These are phyloP conservation scores for Chaenogobius annularis DNA, from an alignment of 2,113 vertebrate genomes.

Conservation along the genomic window DNA sequence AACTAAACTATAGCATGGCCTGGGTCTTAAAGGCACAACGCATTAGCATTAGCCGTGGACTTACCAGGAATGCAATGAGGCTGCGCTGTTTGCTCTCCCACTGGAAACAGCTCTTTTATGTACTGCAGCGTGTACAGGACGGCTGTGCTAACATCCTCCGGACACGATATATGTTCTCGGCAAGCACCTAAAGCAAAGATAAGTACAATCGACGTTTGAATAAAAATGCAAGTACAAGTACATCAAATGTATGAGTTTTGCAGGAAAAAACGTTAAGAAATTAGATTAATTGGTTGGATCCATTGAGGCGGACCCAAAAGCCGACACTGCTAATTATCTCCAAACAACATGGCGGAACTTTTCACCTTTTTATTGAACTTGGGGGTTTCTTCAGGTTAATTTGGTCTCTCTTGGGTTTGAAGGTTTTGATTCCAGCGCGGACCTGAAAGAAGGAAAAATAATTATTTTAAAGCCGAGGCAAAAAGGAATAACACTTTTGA, in stretches of 20 bases:
- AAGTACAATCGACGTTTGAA: slow-evolving; percentile 60
- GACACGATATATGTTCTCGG: slow-evolving; percentile 91
- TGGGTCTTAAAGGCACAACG: slow-evolving; percentile 62
- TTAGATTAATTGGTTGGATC: slow-evolving; percentile 51
- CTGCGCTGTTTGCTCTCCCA: slow-evolving; percentile 93
- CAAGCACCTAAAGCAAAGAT: slow-evolving; percentile 86
- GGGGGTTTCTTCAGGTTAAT: slow-evolving; percentile 82
- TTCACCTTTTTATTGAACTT: slow-evolving; percentile 93
- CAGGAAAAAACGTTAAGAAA: slow-evolving; percentile 52
- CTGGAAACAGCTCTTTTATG: slow-evolving; percentile 96
- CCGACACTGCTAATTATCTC: slow-evolving; percentile 24
- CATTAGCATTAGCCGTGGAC: slow-evolving; percentile 69
- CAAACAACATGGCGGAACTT: neutral
- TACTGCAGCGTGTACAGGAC: slow-evolving; percentile 93
- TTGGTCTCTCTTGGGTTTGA: slow-evolving; percentile 85
- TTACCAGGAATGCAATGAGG: slow-evolving; percentile 92
- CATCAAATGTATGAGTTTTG: slow-evolving; percentile 62
- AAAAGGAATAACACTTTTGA: neutral
- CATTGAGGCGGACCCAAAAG: neutral
- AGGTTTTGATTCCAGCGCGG: slow-evolving; percentile 87
- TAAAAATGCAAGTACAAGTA: slow-evolving; percentile 56
- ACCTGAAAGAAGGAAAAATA: slow-evolving; percentile 70
- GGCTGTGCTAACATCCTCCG: slow-evolving; percentile 91
- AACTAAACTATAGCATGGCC: slow-evolving; percentile 36
- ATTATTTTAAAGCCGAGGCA: neutral